A percentile compares a stretch with the other conserved stretches of the same genome.
Evolutionary conservation across 2,113 vertebrate species (phyloP).

Genomic region (Dasyprocta punctata): DNA sequence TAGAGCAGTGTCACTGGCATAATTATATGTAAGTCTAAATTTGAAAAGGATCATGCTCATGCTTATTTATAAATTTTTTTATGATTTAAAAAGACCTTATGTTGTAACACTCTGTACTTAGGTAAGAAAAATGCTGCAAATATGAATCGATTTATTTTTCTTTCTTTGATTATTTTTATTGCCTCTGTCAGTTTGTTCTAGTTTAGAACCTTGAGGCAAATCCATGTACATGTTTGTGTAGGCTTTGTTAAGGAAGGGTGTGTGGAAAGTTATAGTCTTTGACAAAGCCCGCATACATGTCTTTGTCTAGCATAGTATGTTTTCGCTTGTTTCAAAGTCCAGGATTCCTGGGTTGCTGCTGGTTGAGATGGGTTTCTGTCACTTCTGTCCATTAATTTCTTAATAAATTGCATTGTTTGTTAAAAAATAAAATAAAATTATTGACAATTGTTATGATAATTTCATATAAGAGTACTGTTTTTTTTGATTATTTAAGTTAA

Average conservation of each 20-base stretch:
- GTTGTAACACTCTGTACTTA: background rate
- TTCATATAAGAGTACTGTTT: background rate
- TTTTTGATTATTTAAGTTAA: constrained; percentile 49
- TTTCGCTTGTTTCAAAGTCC: background rate
- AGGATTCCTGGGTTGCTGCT: background rate
- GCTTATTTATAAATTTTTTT: constrained; percentile 11
- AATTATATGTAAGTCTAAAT: background rate
- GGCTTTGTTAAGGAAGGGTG: background rate
- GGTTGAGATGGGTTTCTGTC: background rate
- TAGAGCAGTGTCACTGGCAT: background rate
- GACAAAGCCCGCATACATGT: background rate
- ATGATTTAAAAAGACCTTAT: background rate
- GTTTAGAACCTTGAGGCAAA: background rate
- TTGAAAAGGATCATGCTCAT: background rate
- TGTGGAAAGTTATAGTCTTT: background rate
- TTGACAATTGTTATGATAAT: background rate
- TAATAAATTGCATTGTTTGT: background rate
- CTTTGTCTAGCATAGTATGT: background rate
- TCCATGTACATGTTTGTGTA: background rate
- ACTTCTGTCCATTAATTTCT: background rate
- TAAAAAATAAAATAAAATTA: background rate
- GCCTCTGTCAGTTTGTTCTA: background rate
- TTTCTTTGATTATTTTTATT: background rate
- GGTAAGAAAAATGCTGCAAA: background rate
- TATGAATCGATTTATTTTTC: background rate